These are phyloP conservation scores for Naso thynnoides DNA, from an alignment of 2,797 vertebrate genomes.

Conservation along the genomic window DNA sequence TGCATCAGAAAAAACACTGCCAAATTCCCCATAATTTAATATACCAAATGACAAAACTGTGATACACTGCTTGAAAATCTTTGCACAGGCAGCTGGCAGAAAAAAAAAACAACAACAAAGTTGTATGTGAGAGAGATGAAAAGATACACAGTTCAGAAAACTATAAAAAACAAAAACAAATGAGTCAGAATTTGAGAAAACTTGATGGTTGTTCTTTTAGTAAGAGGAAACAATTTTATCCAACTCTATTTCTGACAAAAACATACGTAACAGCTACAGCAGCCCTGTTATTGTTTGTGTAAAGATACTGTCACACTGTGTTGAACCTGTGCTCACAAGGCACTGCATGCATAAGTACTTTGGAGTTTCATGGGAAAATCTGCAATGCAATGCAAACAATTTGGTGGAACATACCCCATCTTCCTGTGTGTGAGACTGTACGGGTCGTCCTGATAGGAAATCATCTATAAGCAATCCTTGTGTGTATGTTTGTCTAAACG, in stretches of 20 bases:
- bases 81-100: not conserved
- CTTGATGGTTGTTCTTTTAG: not conserved
- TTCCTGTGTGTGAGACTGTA: constrained; percentile 24
- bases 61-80: not conserved
- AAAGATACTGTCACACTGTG: not conserved
- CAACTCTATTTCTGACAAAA: not conserved
- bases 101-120: not conserved
- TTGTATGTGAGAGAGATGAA: not conserved
- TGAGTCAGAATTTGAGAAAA: not conserved
- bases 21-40: constrained; percentile 28
- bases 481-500: constrained; percentile 57
- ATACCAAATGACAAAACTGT: constrained; percentile 25
- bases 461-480: constrained; percentile 30
- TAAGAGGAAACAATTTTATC: not conserved
- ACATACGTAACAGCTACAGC: not conserved
- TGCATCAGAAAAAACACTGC: constrained; percentile 10
- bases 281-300: constrained; percentile 4
- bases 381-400: constrained; percentile 21
- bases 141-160: not conserved
- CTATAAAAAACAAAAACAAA: not conserved
- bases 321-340: not conserved
- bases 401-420: not conserved
- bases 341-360: not conserved
- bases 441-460: constrained; percentile 7
- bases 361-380: constrained; percentile 38